Percentiles rank a stretch among this genome's conserved stretches.
phyloP scores from a whole-genome alignment of 2,113 vertebrate genomes.

The Mesocricetus auratus region DNA sequence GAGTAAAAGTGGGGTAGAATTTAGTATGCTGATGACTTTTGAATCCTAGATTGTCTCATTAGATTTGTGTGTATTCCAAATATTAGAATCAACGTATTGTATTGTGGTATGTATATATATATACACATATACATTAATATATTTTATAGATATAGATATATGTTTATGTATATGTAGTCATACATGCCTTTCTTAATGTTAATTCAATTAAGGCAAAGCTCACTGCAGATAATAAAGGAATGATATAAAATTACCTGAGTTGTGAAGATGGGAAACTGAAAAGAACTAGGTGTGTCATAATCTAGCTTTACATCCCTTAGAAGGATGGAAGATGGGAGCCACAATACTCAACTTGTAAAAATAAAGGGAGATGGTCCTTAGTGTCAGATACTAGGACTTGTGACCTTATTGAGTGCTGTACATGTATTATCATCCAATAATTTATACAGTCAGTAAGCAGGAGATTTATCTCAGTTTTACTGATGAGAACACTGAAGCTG shows the following conservation, averaged over 20 bases:
- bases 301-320: neutral
- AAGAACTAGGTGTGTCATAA: neutral
- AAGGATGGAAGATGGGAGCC: neutral
- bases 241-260: neutral
- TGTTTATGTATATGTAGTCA: neutral
- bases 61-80: neutral
- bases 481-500: neutral
- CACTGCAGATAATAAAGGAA: neutral
- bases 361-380: neutral
- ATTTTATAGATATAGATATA: neutral
- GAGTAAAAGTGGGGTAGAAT: neutral
- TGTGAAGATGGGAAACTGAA: conserved; percentile 8
- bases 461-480: neutral
- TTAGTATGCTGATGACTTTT: neutral
- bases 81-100: neutral
- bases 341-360: neutral
- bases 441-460: neutral
- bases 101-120: neutral
- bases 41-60: neutral
- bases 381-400: neutral
- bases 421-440: neutral
- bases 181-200: conserved; percentile 3
- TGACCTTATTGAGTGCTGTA: neutral
- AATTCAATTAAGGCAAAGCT: conserved; percentile 38
- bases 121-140: neutral